Conservation (phyloP, 2,888 invertebrate species). For the Meghimatium bilineatum region DNA sequence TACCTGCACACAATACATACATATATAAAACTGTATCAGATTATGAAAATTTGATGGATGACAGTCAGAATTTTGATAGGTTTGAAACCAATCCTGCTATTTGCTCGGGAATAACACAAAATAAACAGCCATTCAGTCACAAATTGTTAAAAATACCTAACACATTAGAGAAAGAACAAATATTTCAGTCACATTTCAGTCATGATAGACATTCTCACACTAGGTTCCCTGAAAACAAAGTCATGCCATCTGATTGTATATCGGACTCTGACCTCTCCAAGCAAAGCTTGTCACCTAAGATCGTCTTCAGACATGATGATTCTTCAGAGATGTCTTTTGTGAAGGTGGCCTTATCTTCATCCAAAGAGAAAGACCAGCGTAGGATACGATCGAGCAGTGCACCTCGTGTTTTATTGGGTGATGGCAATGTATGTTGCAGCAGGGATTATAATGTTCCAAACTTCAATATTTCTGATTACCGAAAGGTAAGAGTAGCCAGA, state of each 20-base stretch:
- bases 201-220: neutral
- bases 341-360: neutral
- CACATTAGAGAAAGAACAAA: neutral
- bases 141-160: neutral
- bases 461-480: constrained; percentile 8
- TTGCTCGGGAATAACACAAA: neutral
- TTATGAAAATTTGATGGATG: neutral
- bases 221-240: neutral
- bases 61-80: neutral
- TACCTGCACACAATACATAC: neutral
- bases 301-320: neutral
- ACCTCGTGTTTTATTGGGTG: neutral
- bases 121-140: neutral
- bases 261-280: constrained; percentile 21
- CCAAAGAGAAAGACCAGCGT: neutral
- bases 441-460: neutral
- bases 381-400: constrained; percentile 15
- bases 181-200: too few species aligned
- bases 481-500: constrained; percentile 8
- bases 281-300: neutral
- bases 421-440: constrained; percentile 18
- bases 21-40: neutral
- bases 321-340: neutral
- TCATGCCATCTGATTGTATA: constrained; percentile 4
- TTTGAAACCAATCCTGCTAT: neutral